phyloP scores from a whole-genome alignment of 2,888 invertebrate species.

The Zygogramma bicolorata region DNA sequence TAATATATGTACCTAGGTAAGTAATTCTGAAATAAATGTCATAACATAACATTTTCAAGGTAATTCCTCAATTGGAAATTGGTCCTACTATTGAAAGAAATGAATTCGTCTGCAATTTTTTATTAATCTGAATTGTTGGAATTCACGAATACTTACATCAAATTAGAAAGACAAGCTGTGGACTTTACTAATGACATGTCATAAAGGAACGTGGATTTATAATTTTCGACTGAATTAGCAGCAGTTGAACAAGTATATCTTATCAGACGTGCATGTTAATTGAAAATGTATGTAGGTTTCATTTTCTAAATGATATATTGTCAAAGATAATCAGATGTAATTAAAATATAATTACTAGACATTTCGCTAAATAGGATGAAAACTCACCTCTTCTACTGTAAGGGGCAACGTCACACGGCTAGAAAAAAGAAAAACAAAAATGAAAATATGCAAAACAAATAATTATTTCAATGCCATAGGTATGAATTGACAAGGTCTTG shows the following conservation, averaged over 20 bases:
- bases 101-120: no score
- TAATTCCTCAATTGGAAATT: no score
- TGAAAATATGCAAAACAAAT: constrained; percentile 43
- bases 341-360: constrained; percentile 24
- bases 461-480: constrained; percentile 50
- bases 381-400: constrained; percentile 95
- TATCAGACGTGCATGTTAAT: constrained; percentile 28
- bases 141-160: no score
- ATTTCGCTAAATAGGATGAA: constrained; percentile 40
- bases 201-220: no score
- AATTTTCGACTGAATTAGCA: no score
- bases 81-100: no score
- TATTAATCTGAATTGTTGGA: no score
- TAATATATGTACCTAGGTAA: no score
- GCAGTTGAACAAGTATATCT: background rate
- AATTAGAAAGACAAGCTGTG: no score
- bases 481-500: constrained; percentile 39
- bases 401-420: constrained; percentile 96
- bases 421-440: constrained; percentile 68
- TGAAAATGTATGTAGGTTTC: constrained; percentile 35
- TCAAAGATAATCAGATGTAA: constrained; percentile 8
- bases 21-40: no score
- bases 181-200: no score
- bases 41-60: no score
- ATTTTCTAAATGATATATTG: constrained; percentile 19